Percentiles rank a stretch among this genome's conserved stretches.
These are phyloP conservation scores for Papilio polyxenes DNA, from an alignment of 1,140 invertebrate genomes.

Conservation along the genomic window DNA sequence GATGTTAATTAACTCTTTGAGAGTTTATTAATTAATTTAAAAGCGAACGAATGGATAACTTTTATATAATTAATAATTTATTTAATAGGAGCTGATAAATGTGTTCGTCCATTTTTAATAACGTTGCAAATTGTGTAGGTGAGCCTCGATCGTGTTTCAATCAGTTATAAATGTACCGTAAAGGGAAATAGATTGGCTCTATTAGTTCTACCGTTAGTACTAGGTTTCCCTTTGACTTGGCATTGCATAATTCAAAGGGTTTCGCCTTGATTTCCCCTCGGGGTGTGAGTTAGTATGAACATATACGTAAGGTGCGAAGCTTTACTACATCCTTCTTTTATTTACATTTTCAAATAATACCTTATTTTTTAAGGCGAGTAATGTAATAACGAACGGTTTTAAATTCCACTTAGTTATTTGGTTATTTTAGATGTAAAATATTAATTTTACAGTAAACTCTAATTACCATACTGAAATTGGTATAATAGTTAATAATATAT, in stretches of 20 bases:
- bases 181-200: constrained; percentile 61
- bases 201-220: constrained; percentile 58
- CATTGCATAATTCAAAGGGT: constrained; percentile 64
- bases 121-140: constrained; percentile 41
- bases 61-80: constrained; percentile 30
- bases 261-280: constrained; percentile 55
- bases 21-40: not conserved
- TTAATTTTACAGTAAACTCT: no score
- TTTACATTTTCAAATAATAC: not conserved
- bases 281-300: constrained; percentile 55
- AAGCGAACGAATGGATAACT: not conserved
- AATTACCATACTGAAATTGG: no score
- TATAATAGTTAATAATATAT: no score
- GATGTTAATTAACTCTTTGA: constrained; percentile 26
- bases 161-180: constrained; percentile 55
- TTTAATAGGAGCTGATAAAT: constrained; percentile 10
- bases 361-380: not conserved
- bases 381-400: no score
- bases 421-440: no score
- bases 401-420: no score
- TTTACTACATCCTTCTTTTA: not conserved
- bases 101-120: constrained; percentile 39
- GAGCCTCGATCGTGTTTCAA: constrained; percentile 49
- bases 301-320: constrained; percentile 42
- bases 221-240: constrained; percentile 62